Percentiles rank a stretch among this genome's conserved stretches.
phyloP scores from a whole-genome alignment of 2,888 invertebrate genomes.

The Chalcosyrphus nemorum region DNA sequence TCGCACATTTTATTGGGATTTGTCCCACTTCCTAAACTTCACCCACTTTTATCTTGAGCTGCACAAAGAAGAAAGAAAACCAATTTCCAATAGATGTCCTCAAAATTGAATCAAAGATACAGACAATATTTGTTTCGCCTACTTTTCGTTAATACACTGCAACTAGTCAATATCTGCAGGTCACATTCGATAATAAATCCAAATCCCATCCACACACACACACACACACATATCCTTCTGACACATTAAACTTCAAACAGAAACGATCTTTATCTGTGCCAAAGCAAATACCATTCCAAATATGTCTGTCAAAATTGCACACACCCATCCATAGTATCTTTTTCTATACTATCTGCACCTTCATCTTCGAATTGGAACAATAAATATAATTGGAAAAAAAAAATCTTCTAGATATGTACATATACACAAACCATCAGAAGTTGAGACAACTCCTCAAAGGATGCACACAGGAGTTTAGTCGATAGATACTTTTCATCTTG shows the following conservation, averaged over 20 bases:
- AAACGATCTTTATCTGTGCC: conserved; percentile 60
- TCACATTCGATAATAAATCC: conserved; percentile 58
- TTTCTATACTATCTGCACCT: conserved; percentile 36
- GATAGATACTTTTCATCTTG: conserved; percentile 37
- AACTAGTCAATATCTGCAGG: conserved; percentile 70
- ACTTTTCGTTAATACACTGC: conserved; percentile 42
- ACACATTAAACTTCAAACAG: conserved; percentile 70
- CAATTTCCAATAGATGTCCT: background rate
- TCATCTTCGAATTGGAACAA: conserved; percentile 53
- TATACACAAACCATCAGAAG: conserved; percentile 13
- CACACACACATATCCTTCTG: conserved; percentile 11
- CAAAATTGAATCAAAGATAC: conserved; percentile 41
- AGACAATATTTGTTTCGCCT: conserved; percentile 61
- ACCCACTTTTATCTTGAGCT: background rate
- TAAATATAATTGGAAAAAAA: conserved; percentile 68
- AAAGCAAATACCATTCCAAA: conserved; percentile 67
- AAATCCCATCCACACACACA: background rate
- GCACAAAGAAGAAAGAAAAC: background rate
- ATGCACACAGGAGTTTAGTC: conserved; percentile 20
- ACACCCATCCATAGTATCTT: conserved; percentile 3
- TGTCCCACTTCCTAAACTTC: no score
- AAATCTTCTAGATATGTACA: conserved; percentile 2
- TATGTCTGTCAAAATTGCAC: conserved; percentile 30
- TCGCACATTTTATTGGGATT: background rate
- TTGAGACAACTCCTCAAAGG: conserved; percentile 6